These are phyloP conservation scores for Agonum fuliginosum DNA, from an alignment of 2,888 invertebrate genomes.

Conservation along the genomic window DNA sequence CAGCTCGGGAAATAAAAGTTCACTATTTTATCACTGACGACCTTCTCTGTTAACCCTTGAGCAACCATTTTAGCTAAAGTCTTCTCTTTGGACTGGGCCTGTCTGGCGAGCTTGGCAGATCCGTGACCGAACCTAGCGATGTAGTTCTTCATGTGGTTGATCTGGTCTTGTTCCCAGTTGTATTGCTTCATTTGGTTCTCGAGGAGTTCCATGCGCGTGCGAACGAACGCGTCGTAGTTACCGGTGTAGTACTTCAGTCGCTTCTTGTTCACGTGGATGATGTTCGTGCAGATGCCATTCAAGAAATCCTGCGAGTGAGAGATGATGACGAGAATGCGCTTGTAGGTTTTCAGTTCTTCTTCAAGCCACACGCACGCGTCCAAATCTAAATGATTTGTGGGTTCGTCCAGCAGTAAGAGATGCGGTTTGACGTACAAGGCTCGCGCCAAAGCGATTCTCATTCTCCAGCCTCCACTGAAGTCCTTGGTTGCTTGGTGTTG, in stretches of 20 bases:
- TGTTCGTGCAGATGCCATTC: constrained; percentile 97
- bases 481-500: constrained; percentile 91
- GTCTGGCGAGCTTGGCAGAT: constrained; percentile 97
- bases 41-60: constrained; percentile 96
- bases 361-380: constrained; percentile 99
- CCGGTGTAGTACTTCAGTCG: constrained; percentile 96
- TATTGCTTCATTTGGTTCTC: constrained; percentile 99
- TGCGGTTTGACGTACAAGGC: constrained; percentile 99
- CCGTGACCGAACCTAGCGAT: constrained; percentile 99
- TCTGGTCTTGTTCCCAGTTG: constrained; percentile 99
- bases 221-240: constrained; percentile 97
- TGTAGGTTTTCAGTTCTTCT: constrained; percentile 97
- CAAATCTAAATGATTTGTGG: constrained; percentile 98
- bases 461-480: constrained; percentile 97
- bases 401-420: constrained; percentile 95
- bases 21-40: constrained; percentile 90
- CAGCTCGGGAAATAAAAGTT: constrained; percentile 97
- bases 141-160: constrained; percentile 99
- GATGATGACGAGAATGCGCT: constrained; percentile 96
- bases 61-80: constrained; percentile 99
- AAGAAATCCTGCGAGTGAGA: constrained; percentile 99
- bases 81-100: constrained; percentile 99
- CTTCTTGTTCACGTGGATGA: constrained; percentile 95
- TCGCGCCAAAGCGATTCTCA: constrained; percentile 97
- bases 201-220: constrained; percentile 93